Conservation (phyloP, 2,797 vertebrate genomes). For the Cynodonichthys magdalenae region DNA sequence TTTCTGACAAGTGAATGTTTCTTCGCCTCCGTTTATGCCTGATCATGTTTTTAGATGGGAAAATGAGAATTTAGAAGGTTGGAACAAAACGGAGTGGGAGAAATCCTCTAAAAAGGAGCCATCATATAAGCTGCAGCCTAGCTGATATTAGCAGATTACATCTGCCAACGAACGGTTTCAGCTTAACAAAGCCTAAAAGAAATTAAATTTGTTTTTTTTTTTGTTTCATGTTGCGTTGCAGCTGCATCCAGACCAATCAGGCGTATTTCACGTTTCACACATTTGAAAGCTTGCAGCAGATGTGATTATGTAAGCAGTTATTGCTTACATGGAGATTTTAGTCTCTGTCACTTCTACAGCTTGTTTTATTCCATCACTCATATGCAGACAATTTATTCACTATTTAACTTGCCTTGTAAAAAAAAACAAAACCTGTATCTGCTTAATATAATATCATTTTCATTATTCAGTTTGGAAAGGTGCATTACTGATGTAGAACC, state of each 20-base stretch:
- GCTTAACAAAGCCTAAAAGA: constrained; percentile 19
- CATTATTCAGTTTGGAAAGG: constrained; percentile 11
- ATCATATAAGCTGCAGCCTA: constrained; percentile 63
- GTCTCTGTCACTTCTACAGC: constrained; percentile 26
- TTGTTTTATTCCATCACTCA: constrained; percentile 18
- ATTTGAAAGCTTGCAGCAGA: constrained; percentile 59
- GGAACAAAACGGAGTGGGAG: constrained; percentile 79
- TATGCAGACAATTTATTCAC: constrained; percentile 14
- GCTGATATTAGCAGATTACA: constrained; percentile 63
- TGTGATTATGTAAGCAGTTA: constrained; percentile 73
- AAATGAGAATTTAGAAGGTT: constrained; percentile 47
- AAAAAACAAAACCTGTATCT: background rate
- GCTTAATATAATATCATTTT: constrained; percentile 5
- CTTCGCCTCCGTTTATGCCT: constrained; percentile 34
- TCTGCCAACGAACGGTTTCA: constrained; percentile 42
- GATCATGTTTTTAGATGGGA: constrained; percentile 27
- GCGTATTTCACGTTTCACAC: constrained; percentile 61
- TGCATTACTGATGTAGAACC: constrained; percentile 9
- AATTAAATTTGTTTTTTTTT: constrained; percentile 27
- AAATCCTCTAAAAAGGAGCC: constrained; percentile 69
- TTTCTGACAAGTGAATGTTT: constrained; percentile 60
- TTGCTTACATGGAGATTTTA: constrained; percentile 54
- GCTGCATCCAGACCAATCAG: constrained; percentile 45
- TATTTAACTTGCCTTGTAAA: constrained; percentile 2
- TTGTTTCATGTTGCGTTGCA: constrained; percentile 24